These are phyloP conservation scores for Plagodis dolabraria DNA, from an alignment of 2,888 invertebrate species.

Conservation along the genomic window DNA sequence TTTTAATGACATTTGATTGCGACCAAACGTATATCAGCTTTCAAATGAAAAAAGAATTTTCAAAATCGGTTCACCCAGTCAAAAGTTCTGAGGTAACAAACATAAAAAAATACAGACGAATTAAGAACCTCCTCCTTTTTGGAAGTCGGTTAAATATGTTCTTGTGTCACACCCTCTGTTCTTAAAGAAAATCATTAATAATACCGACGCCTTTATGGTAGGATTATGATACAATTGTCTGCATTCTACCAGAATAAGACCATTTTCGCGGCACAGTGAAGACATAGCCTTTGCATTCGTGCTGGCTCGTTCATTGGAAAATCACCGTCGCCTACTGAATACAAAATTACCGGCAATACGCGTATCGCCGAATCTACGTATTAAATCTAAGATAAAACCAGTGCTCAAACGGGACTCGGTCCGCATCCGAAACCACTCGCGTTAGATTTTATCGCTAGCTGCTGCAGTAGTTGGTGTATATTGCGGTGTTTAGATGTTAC, in stretches of 20 bases:
- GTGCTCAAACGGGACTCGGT: constrained; percentile 20
- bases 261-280: constrained; percentile 50
- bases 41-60: too few relatives aligned
- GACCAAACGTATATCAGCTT: too few relatives aligned
- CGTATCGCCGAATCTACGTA: constrained; percentile 35
- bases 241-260: constrained; percentile 54
- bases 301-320: constrained; percentile 77
- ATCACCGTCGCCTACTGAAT: constrained; percentile 77
- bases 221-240: too few relatives aligned
- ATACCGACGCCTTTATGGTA: too few relatives aligned
- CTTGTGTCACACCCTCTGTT: too few relatives aligned
- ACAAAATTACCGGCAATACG: constrained; percentile 58
- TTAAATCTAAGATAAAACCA: constrained; percentile 43
- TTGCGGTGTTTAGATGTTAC: not conserved
- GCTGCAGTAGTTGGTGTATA: constrained; percentile 1
- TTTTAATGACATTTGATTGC: too few relatives aligned
- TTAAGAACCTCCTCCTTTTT: too few relatives aligned
- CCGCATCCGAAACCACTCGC: constrained; percentile 9
- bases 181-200: too few relatives aligned
- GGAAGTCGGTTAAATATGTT: too few relatives aligned
- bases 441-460: constrained; percentile 20
- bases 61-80: too few relatives aligned
- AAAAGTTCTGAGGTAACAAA: too few relatives aligned
- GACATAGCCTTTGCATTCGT: constrained; percentile 76
- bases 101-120: too few relatives aligned